A percentile compares a stretch with the other conserved stretches of the same genome.
These are phyloP conservation scores for Acomys russatus DNA, from an alignment of 2,797 vertebrate species.

Conservation along the genomic window DNA sequence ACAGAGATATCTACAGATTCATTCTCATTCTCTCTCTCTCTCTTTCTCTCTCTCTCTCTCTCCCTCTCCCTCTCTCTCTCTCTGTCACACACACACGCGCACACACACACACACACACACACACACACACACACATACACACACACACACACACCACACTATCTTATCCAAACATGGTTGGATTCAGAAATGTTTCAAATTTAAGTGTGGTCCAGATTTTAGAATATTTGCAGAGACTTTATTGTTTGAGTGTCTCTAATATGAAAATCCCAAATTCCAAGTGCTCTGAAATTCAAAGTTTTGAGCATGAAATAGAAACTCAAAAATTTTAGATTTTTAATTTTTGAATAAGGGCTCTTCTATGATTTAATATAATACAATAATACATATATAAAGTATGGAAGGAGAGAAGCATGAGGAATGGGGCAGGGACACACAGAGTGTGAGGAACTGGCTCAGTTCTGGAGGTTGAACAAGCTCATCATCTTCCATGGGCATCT, in stretches of 20 bases:
- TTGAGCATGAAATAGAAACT: background rate
- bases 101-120: background rate
- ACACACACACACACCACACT: background rate
- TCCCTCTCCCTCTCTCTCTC: background rate
- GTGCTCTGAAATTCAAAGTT: background rate
- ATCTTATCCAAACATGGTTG: background rate
- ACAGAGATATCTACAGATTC: background rate
- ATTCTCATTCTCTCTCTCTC: background rate
- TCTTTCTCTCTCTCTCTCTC: background rate
- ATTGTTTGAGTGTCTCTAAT: background rate
- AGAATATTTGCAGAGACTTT: slow-evolving; percentile 7
- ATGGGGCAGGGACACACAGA: background rate
- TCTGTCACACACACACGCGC: no score
- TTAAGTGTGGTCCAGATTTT: slow-evolving; percentile 1
- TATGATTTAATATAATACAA: background rate
- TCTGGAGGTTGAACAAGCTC: background rate
- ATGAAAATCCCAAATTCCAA: slow-evolving; percentile 10
- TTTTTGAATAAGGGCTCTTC: background rate
- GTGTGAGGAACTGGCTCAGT: background rate
- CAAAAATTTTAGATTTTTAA: background rate
- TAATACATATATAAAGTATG: background rate
- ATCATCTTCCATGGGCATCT: background rate
- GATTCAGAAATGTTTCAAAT: background rate
- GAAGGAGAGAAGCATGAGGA: background rate
- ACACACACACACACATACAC: background rate